Evolutionary conservation across 2,888 invertebrate species (phyloP).

Genomic region (Dinocampus coccinellae): DNA sequence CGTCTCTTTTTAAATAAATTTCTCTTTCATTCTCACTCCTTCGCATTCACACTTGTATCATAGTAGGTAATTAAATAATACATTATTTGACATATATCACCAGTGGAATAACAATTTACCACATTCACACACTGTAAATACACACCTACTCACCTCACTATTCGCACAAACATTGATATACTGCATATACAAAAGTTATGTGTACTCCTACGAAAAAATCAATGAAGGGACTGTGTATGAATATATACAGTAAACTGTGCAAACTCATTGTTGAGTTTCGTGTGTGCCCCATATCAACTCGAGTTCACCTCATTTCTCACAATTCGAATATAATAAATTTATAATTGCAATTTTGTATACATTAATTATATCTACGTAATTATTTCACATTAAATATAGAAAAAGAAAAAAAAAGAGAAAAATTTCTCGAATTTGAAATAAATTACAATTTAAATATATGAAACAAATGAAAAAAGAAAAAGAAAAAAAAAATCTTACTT

Average conservation of each 20-base stretch:
- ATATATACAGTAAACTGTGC: neutral
- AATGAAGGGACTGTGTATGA: neutral
- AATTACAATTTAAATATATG: no score
- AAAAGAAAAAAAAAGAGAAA: no score
- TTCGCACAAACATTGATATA: neutral
- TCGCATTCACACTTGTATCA: neutral
- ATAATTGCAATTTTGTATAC: neutral
- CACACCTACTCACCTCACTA: neutral
- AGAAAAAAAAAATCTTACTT: no score
- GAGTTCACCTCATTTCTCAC: neutral
- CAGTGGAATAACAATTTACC: conserved; percentile 4
- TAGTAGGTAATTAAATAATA: conserved; percentile 25
- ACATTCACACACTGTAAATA: neutral
- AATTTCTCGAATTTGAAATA: no score
- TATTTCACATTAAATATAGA: no score
- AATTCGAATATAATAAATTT: neutral
- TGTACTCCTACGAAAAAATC: conserved; percentile 12
- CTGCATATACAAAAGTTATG: no score
- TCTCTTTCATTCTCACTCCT: no score
- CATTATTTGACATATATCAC: conserved; percentile 11
- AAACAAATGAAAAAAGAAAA: no score
- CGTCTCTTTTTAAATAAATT: no score
- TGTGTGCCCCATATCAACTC: neutral
- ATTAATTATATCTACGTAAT: no score
- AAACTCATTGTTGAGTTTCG: conserved; percentile 19